Base-by-base conservation (phyloP, 2,888 invertebrate species). In the Spilarctia lutea region DNA sequence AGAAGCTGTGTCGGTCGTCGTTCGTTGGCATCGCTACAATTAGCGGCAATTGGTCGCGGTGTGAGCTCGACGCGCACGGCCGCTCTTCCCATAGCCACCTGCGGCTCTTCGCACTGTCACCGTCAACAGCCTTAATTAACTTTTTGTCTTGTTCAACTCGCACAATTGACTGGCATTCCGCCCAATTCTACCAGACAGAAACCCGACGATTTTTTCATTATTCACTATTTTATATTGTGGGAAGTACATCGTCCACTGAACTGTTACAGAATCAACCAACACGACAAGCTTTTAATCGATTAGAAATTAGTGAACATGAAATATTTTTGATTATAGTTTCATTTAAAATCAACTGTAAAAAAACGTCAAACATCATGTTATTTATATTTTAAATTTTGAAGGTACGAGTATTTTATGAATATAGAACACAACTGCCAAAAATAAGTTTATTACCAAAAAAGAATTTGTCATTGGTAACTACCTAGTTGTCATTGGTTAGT, bases 21-120 rank as follows among this genome's bases (percentile, higher is more conserved):
- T 86, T 88, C 86, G 87, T 86, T 88, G 86, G 88, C 85, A 90
- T 85, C 85, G 83, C 86, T 87, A 93, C 94, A 95, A 94, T 95
- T 95, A 96, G 95, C 90, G 86, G 88, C 94, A 93, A 96, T 96
- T 95, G 91, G 95, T 92, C 90, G 87, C 94, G 95, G 92, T 90
- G 91, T 88, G 87, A 87, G 87, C 86, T 88, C 91, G 95, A 93
- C 88, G 94, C 95, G 95, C 95, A 95, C 95, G 95, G 93, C 91
- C 92, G 94, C 89, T 90, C 94, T 96, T 96, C 95, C 94, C 95
- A 96, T 94, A 94, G 90, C 89, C 93, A 94, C 94, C 93, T 92
- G 92, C 90, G 85, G 86, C 89, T 85, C 88, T 83, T 82, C 81
- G 81, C 88, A 89, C 87, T 91, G 90, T 90, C 90, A 90, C 88